These are phyloP conservation scores for Aelia acuminata DNA, from an alignment of 2,888 invertebrate species.

Conservation along the genomic window DNA sequence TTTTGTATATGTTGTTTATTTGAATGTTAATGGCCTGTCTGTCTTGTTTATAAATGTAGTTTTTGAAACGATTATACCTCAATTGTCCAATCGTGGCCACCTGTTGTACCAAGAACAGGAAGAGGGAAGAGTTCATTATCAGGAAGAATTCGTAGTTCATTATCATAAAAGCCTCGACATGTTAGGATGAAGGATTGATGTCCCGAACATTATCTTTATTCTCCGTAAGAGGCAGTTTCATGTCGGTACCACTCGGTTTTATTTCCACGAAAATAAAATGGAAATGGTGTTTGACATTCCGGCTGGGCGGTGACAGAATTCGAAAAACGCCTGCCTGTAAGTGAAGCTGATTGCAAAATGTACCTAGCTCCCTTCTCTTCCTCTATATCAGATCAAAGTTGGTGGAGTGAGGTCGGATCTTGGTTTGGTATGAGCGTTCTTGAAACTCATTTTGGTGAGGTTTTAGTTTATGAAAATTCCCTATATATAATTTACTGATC, in stretches of 20 bases:
- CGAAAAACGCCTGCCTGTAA: not conserved
- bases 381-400: not conserved
- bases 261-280: slow-evolving; percentile 25
- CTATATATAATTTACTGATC: too few relatives aligned
- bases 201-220: not conserved
- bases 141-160: not conserved
- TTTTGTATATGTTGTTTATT: too few relatives aligned
- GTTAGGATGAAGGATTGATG: not conserved
- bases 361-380: not conserved
- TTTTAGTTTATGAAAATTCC: too few relatives aligned
- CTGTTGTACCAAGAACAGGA: not conserved
- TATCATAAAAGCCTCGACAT: not conserved
- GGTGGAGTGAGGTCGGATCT: not conserved
- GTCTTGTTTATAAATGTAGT: too few relatives aligned
- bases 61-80: too few relatives aligned
- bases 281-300: not conserved
- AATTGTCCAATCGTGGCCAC: not conserved
- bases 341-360: slow-evolving; percentile 1
- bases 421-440: not conserved
- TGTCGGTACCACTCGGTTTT: not conserved
- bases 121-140: not conserved
- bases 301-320: not conserved
- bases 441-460: too few relatives aligned
- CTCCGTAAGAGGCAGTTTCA: not conserved
- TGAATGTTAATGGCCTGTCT: too few relatives aligned